Percentiles rank a stretch among this genome's conserved stretches.
phyloP scores from a whole-genome alignment of 2,888 invertebrate genomes.

The Philaethria dido region DNA sequence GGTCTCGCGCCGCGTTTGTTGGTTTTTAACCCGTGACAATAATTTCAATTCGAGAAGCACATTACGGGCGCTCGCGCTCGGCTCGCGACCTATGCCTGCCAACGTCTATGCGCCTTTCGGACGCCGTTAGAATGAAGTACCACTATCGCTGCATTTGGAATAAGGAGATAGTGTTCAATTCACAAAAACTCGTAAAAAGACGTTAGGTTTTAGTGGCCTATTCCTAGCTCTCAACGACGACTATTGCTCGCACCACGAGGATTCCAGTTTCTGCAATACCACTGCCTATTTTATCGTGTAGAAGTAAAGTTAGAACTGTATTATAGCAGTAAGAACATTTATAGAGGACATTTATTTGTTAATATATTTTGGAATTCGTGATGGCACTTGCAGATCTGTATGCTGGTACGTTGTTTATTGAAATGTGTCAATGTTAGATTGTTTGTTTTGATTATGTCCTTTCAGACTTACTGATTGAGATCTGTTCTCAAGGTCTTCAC shows the following conservation, averaged over 20 bases:
- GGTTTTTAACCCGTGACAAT: conserved; percentile 76
- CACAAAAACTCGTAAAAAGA: conserved; percentile 96
- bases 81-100: conserved; percentile 78
- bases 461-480: conserved; percentile 59
- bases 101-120: conserved; percentile 73
- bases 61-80: conserved; percentile 77
- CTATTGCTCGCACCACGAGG: conserved; percentile 71
- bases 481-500: conserved; percentile 64
- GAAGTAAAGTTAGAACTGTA: conserved; percentile 66
- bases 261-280: conserved; percentile 67
- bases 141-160: conserved; percentile 96
- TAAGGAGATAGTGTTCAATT: conserved; percentile 95
- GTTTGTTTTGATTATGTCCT: conserved; percentile 57
- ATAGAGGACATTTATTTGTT: conserved; percentile 58
- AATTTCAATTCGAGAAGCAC: conserved; percentile 71
- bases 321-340: conserved; percentile 68
- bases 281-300: conserved; percentile 75
- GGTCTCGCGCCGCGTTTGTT: conserved; percentile 70
- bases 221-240: conserved; percentile 69
- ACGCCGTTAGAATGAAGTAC: conserved; percentile 86
- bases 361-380: conserved; percentile 61
- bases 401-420: conserved; percentile 70
- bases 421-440: conserved; percentile 45
- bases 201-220: conserved; percentile 85
- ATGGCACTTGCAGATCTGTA: conserved; percentile 78